Evolutionary conservation across 2,113 vertebrate species (phyloP).

Genomic region (Amblyopsis rosae): DNA sequence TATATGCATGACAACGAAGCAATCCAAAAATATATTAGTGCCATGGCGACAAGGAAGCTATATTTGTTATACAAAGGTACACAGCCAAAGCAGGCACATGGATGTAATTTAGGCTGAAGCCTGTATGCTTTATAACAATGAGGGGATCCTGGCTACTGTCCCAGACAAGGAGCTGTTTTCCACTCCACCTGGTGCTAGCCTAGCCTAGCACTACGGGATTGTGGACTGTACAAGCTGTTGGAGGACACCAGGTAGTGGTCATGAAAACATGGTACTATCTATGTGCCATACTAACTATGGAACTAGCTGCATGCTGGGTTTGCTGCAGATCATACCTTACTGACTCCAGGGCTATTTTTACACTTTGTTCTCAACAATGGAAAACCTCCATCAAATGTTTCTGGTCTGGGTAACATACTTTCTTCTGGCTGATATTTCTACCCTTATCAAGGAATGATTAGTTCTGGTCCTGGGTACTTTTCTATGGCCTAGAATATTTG

Average conservation of each 20-base stretch:
- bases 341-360: constrained; percentile 50
- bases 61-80: constrained; percentile 27
- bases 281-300: constrained; percentile 36
- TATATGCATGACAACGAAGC: background rate
- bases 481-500: too few species aligned
- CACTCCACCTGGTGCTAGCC: constrained; percentile 54
- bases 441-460: too few species aligned
- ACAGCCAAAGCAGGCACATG: constrained; percentile 4
- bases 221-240: constrained; percentile 61
- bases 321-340: constrained; percentile 57
- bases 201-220: constrained; percentile 49
- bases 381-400: constrained; percentile 14
- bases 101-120: background rate
- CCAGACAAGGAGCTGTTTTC: constrained; percentile 70
- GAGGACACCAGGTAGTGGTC: constrained; percentile 56
- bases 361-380: constrained; percentile 38
- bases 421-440: too few species aligned
- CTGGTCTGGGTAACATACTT: too few species aligned
- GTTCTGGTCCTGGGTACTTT: too few species aligned
- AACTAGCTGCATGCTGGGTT: constrained; percentile 38
- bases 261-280: constrained; percentile 54
- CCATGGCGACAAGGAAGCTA: background rate
- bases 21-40: background rate
- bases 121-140: constrained; percentile 31
- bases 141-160: constrained; percentile 55